Percentiles rank a stretch among this genome's conserved stretches.
These are phyloP conservation scores for Psittacula echo DNA, from an alignment of 2,797 vertebrate species.

Conservation along the genomic window DNA sequence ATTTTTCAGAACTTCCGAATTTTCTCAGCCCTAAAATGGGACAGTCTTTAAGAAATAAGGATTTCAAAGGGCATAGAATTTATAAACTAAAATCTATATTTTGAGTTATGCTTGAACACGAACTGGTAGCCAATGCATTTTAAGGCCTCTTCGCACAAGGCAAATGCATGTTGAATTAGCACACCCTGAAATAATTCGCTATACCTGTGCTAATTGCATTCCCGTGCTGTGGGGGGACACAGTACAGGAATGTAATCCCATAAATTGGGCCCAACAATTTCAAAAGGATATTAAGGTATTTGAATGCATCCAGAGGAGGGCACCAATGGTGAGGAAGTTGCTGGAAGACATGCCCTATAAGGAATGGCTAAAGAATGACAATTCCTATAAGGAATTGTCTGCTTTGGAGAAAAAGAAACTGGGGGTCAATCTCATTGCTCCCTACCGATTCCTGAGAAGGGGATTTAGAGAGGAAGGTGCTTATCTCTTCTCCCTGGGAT, in stretches of 20 bases:
- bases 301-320: not conserved
- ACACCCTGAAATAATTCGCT: not conserved
- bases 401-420: not conserved
- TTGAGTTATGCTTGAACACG: not conserved
- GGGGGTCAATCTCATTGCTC: not conserved
- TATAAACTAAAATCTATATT: not conserved
- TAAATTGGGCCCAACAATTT: not conserved
- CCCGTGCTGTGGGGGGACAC: not conserved
- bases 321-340: not conserved
- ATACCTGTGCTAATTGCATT: not conserved
- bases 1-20: constrained; percentile 3
- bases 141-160: not conserved
- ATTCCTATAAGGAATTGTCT: rapidly evolving
- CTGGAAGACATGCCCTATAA: not conserved
- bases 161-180: not conserved
- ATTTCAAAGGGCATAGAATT: not conserved
- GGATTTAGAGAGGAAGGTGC: not conserved
- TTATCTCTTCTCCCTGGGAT: not conserved
- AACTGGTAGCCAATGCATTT: not conserved
- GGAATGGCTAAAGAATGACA: not conserved
- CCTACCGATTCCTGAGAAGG: not conserved
- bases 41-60: not conserved
- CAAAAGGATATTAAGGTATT: not conserved
- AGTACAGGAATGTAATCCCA: not conserved
- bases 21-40: not conserved